Evolutionary conservation across 2,888 invertebrate species (phyloP).

Genomic region (Ormyrus labotus): DNA sequence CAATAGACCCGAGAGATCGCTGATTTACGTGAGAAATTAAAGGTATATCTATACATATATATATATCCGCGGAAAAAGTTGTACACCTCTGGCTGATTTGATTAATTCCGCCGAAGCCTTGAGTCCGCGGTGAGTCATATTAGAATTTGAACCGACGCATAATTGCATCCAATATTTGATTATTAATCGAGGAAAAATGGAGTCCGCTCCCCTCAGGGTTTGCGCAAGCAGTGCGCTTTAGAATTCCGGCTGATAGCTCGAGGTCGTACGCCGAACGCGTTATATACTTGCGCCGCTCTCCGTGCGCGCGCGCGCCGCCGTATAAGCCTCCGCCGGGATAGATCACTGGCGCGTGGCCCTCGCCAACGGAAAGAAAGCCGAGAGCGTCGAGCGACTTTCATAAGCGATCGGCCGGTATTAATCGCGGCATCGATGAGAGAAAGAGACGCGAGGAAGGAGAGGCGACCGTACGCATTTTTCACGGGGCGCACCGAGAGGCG

Average conservation of each 20-base stretch:
- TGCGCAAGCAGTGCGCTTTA: slow-evolving; percentile 40
- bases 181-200: slow-evolving; percentile 44
- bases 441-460: slow-evolving; percentile 11
- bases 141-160: slow-evolving; percentile 25
- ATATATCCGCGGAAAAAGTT: background rate
- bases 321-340: background rate
- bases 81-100: too few relatives aligned
- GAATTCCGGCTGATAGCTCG: slow-evolving; percentile 45
- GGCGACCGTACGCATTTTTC: slow-evolving; percentile 39
- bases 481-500: background rate
- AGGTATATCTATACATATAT: background rate
- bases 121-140: slow-evolving; percentile 25
- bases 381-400: slow-evolving; percentile 44
- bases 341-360: too few relatives aligned
- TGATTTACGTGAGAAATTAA: background rate
- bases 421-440: slow-evolving; percentile 45
- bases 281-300: background rate
- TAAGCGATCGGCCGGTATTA: slow-evolving; percentile 52
- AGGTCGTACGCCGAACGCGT: slow-evolving; percentile 33
- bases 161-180: slow-evolving; percentile 42
- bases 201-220: slow-evolving; percentile 20
- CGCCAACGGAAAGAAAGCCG: slow-evolving; percentile 23
- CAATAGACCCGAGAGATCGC: background rate
- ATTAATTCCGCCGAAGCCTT: slow-evolving; percentile 1
- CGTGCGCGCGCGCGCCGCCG: slow-evolving; percentile 1